A percentile compares a stretch with the other conserved stretches of the same genome.
Conservation (phyloP, 2,797 vertebrate genomes). For the Hephaestus fuliginosus region DNA sequence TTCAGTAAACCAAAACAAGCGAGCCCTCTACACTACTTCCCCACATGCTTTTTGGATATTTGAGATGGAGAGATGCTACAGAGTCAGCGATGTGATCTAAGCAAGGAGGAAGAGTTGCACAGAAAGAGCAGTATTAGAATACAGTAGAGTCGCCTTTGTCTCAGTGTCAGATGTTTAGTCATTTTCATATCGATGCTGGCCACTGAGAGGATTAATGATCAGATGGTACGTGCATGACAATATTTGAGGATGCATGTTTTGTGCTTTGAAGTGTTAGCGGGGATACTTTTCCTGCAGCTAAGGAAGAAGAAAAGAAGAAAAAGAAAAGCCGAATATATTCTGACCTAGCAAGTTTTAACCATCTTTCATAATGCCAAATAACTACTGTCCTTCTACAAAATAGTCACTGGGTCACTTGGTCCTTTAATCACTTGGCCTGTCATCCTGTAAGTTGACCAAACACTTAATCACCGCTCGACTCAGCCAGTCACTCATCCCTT, state of each 20-base stretch:
- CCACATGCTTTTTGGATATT: constrained; percentile 11
- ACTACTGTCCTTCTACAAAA: constrained; percentile 12
- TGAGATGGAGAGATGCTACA: constrained; percentile 16
- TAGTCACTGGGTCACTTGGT: background rate
- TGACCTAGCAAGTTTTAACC: constrained; percentile 10
- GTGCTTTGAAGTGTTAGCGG: constrained; percentile 11
- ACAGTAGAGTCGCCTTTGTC: background rate
- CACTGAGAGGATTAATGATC: constrained; percentile 16
- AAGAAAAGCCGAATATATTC: background rate
- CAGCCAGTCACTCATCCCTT: constrained; percentile 14
- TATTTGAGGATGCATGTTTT: constrained; percentile 23
- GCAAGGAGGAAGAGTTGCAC: background rate
- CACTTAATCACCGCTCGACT: constrained; percentile 4
- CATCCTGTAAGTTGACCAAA: constrained; percentile 8
- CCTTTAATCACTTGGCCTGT: constrained; percentile 36
- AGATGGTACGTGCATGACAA: background rate
- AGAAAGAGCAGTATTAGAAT: constrained; percentile 9
- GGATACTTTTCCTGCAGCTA: background rate
- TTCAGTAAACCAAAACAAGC: constrained; percentile 68
- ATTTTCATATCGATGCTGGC: constrained; percentile 9
- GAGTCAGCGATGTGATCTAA: constrained; percentile 8
- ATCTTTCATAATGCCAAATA: constrained; percentile 26
- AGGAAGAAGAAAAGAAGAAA: background rate
- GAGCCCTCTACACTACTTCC: constrained; percentile 36
- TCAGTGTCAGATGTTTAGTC: background rate